Evolutionary conservation across 2,113 vertebrate species (phyloP).

Genomic region (Silurus asotus): DNA sequence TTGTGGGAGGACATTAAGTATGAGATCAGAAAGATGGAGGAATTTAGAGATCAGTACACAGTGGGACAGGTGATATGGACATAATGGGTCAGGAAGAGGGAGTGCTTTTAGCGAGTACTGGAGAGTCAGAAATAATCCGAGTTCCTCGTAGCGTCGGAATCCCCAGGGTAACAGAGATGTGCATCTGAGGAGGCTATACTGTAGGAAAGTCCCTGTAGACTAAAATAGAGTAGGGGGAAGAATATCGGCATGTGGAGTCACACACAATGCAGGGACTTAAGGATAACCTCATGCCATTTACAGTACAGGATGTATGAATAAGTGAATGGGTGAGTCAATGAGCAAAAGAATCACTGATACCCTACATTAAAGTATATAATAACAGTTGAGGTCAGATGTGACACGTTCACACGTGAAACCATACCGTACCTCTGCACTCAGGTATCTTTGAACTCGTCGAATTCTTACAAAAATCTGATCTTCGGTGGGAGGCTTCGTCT

Average conservation of each 20-base stretch:
- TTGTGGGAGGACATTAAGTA: constrained; percentile 66
- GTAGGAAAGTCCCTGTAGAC: constrained; percentile 30
- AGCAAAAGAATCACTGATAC: background rate
- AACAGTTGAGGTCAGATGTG: background rate
- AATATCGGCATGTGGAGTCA: background rate
- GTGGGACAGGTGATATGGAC: constrained; percentile 69
- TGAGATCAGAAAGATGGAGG: constrained; percentile 61
- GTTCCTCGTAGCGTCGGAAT: constrained; percentile 35
- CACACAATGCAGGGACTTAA: background rate
- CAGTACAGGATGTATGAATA: background rate
- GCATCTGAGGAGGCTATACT: constrained; percentile 51
- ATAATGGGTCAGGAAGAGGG: constrained; percentile 67
- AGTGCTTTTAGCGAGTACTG: constrained; percentile 46
- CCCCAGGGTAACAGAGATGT: constrained; percentile 17
- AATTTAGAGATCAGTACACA: constrained; percentile 72
- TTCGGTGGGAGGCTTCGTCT: background rate
- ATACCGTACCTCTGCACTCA: background rate
- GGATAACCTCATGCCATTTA: background rate
- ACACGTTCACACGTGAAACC: background rate
- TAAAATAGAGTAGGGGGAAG: background rate
- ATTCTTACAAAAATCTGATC: background rate
- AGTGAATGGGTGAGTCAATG: background rate
- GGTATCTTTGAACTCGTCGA: constrained; percentile 3
- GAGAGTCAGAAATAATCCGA: constrained; percentile 50
- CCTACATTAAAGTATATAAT: background rate